Percentiles rank a stretch among this genome's conserved stretches.
These are phyloP conservation scores for Dendrolimus punctatus DNA, from an alignment of 1,140 invertebrate species.

Conservation along the genomic window DNA sequence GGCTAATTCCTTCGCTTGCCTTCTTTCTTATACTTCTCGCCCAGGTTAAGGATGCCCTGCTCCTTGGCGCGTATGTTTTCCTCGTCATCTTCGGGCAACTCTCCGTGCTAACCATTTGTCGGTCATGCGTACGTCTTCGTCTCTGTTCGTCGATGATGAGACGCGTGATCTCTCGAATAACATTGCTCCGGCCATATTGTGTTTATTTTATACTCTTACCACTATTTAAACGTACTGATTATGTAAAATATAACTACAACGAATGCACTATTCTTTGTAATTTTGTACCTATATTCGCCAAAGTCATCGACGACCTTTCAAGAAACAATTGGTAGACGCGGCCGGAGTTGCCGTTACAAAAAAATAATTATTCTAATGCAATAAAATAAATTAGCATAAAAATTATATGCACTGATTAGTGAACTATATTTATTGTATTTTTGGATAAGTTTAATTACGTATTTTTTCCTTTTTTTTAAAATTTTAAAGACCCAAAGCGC, in stretches of 20 bases:
- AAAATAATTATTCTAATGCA: conserved; percentile 6
- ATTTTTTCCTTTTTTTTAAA: no score
- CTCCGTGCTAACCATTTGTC: conserved; percentile 81
- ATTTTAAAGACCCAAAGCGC: no score
- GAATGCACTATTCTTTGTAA: conserved; percentile 63
- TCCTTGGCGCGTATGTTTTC: conserved; percentile 91
- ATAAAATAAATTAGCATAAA: conserved; percentile 5
- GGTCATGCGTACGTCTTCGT: conserved; percentile 79
- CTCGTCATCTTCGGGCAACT: conserved; percentile 84
- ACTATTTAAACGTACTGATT: conserved; percentile 48
- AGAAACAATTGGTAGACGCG: conserved; percentile 68
- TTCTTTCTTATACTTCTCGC: conserved; percentile 91
- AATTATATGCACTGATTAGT: no score
- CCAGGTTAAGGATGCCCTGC: conserved; percentile 90
- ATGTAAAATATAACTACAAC: conserved; percentile 53
- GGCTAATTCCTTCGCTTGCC: conserved; percentile 93
- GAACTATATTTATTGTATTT: no score
- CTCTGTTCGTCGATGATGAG: conserved; percentile 78
- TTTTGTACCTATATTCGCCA: conserved; percentile 62
- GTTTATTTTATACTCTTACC: conserved; percentile 57
- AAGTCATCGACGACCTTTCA: conserved; percentile 69
- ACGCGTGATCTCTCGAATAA: conserved; percentile 86
- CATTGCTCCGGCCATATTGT: conserved; percentile 88
- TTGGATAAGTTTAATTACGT: no score
- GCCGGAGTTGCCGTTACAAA: conserved; percentile 37